phyloP scores from a whole-genome alignment of 2,888 invertebrate genomes.

The Ophion ventricosus region DNA sequence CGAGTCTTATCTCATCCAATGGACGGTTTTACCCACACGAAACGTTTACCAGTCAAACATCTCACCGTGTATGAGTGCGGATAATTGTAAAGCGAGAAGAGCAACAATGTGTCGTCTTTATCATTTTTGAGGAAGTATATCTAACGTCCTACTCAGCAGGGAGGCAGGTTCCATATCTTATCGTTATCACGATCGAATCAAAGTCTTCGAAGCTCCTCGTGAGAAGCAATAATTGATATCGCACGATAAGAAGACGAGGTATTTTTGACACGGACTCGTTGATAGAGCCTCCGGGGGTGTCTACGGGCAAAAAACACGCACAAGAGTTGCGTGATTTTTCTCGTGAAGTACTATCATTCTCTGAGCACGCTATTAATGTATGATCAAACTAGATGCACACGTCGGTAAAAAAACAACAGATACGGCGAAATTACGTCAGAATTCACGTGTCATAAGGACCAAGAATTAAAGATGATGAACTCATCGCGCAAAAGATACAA shows the following conservation, averaged over 20 bases:
- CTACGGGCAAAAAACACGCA: neutral
- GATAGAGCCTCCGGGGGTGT: neutral
- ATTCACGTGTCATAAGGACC: constrained; percentile 11
- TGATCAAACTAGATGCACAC: neutral
- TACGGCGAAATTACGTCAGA: constrained; percentile 2
- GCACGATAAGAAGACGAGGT: constrained; percentile 22
- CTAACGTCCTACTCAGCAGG: neutral
- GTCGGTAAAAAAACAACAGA: neutral
- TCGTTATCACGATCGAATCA: constrained; percentile 32
- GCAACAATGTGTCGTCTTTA: neutral
- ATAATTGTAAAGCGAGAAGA: neutral
- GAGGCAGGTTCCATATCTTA: constrained; percentile 26
- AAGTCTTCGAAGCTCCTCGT: constrained; percentile 17
- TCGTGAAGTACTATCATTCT: neutral
- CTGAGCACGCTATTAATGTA: constrained; percentile 1
- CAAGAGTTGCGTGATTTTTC: neutral
- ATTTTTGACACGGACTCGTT: neutral
- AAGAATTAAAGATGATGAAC: constrained; percentile 2
- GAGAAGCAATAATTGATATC: constrained; percentile 22
- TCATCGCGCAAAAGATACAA: neutral
- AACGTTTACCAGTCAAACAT: neutral
- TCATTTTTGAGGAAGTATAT: constrained; percentile 2
- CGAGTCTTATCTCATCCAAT: neutral
- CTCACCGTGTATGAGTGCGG: no score
- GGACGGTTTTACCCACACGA: neutral